These are phyloP conservation scores for Meteorus sp. DNA, from an alignment of 1,140 invertebrate species.

Conservation along the genomic window DNA sequence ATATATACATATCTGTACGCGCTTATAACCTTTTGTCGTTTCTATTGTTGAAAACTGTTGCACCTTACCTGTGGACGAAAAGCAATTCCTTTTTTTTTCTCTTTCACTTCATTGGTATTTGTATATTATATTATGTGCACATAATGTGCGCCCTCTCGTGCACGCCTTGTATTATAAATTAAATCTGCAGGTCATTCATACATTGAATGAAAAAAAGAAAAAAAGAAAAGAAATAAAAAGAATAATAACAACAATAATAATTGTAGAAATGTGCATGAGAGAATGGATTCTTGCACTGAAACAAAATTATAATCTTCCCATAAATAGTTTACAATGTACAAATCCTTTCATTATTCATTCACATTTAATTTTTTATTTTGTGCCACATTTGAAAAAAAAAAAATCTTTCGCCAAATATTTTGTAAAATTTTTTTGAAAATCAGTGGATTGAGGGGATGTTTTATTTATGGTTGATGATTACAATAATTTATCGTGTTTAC, in stretches of 20 bases:
- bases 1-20: too few relatives aligned
- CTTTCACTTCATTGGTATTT: constrained; percentile 9
- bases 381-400: too few relatives aligned
- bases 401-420: too few relatives aligned
- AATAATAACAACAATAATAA: too few relatives aligned
- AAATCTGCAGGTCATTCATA: constrained; percentile 3
- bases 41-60: constrained; percentile 24
- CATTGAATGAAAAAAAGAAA: neutral
- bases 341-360: neutral
- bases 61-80: constrained; percentile 20
- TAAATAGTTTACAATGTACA: neutral
- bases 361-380: too few relatives aligned
- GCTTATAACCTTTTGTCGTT: constrained; percentile 13
- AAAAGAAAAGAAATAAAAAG: too few relatives aligned
- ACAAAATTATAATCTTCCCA: neutral
- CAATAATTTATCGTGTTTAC: too few relatives aligned
- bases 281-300: too few relatives aligned
- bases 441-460: too few relatives aligned
- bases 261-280: too few relatives aligned
- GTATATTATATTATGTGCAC: neutral
- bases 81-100: neutral
- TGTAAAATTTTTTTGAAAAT: too few relatives aligned
- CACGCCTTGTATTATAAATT: constrained; percentile 2
- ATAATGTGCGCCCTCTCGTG: neutral
- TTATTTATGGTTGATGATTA: too few relatives aligned